Percentiles rank a stretch among this genome's conserved stretches.
Conservation (phyloP, 2,113 vertebrate species). For the Tachuris rubrigastra region DNA sequence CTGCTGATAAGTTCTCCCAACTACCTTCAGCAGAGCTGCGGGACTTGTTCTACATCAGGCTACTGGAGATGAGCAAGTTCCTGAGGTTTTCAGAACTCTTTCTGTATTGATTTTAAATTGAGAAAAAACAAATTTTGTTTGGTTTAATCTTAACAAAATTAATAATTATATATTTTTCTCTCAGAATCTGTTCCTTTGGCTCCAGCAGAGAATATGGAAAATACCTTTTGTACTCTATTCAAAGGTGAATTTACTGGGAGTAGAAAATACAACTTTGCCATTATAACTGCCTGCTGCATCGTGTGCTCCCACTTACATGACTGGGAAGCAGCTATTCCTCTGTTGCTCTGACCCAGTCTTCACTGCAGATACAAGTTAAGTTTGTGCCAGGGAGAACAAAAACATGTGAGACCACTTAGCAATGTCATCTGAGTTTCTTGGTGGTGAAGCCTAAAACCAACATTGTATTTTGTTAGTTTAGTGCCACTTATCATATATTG, state of each 20-base stretch:
- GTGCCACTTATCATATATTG: neutral
- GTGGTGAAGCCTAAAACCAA: neutral
- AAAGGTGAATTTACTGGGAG: neutral
- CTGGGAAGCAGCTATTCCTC: neutral
- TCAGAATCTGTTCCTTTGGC: neutral
- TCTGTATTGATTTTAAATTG: neutral
- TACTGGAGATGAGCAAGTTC: neutral
- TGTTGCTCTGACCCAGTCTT: neutral
- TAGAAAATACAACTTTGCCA: rapidly evolving
- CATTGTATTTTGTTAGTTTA: neutral
- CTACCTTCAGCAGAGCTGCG: neutral
- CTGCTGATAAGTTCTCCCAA: neutral
- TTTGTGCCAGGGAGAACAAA: neutral
- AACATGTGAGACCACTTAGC: neutral
- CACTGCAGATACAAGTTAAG: neutral
- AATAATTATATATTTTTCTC: neutral
- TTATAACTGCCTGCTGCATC: neutral
- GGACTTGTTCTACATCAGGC: neutral
- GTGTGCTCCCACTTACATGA: neutral
- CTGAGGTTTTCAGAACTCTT: neutral
- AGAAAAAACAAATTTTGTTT: neutral
- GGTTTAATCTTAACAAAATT: neutral
- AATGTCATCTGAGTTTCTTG: neutral
- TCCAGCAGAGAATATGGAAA: neutral
- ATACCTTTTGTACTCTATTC: neutral